These are phyloP conservation scores for Graphium colonna DNA, from an alignment of 2,888 invertebrate genomes.

Conservation along the genomic window DNA sequence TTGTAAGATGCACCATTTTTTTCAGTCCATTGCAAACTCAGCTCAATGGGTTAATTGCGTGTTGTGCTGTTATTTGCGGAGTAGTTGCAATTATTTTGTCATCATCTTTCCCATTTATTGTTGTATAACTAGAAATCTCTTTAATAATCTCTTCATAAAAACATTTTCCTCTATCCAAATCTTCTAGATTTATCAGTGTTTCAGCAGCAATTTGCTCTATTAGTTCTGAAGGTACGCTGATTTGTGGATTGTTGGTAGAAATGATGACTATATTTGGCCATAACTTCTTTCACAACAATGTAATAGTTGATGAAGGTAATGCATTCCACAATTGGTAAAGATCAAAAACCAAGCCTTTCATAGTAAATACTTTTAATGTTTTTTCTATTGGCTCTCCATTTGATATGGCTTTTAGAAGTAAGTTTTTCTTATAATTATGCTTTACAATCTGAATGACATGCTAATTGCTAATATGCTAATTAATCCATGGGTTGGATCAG, in stretches of 20 bases:
- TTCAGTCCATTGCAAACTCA: conserved; percentile 38
- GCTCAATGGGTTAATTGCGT: conserved; percentile 35
- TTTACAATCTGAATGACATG: too few species aligned
- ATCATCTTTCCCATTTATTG: conserved; percentile 36
- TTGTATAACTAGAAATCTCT: conserved; percentile 37
- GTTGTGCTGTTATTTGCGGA: conserved; percentile 33
- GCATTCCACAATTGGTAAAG: too few species aligned
- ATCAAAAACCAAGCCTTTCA: conserved; percentile 32
- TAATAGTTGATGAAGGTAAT: too few species aligned
- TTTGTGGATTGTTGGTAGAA: conserved; percentile 33
- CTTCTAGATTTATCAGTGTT: conserved; percentile 32
- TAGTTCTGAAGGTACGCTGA: conserved; percentile 36
- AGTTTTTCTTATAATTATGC: conserved; percentile 31
- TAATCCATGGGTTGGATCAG: conserved; percentile 43
- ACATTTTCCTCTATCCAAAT: conserved; percentile 36
- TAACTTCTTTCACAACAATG: too few species aligned
- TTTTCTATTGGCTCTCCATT: conserved; percentile 28
- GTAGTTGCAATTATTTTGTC: conserved; percentile 35
- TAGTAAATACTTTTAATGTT: too few species aligned
- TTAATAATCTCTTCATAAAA: too few species aligned
- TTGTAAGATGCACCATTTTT: conserved; percentile 34
- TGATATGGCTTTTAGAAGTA: conserved; percentile 28
- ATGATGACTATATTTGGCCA: conserved; percentile 34
- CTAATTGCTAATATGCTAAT: too few species aligned
- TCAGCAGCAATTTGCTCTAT: conserved; percentile 37